Evolutionary conservation across 2,888 invertebrate species (phyloP).

Genomic region (Agriopis marginaria): DNA sequence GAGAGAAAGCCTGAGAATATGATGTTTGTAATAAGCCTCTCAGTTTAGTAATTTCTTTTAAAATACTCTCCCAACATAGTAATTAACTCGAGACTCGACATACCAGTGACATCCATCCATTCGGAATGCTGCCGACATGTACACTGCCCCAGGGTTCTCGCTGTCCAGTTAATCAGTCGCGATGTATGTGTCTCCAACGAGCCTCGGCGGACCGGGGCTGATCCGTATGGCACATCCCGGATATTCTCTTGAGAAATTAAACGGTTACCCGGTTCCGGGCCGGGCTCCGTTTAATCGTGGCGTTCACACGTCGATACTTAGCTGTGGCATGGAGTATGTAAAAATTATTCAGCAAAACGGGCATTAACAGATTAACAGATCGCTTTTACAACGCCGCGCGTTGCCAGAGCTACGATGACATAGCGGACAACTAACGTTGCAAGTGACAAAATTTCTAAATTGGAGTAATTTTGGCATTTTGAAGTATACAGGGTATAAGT

Average conservation of each 20-base stretch:
- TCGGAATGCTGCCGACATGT: conserved; percentile 7
- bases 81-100: background rate
- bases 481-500: no score
- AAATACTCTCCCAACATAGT: background rate
- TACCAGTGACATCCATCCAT: background rate
- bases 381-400: no score
- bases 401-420: no score
- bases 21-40: no score
- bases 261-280: conserved; percentile 14
- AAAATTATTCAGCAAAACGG: background rate
- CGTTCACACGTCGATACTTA: conserved; percentile 13
- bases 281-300: conserved; percentile 12
- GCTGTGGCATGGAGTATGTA: background rate
- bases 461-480: no score
- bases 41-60: background rate
- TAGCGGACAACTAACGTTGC: no score
- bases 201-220: conserved; percentile 32
- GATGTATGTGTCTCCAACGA: conserved; percentile 31
- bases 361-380: no score
- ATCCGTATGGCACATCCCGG: conserved; percentile 24
- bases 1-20: no score
- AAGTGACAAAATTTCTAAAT: no score
- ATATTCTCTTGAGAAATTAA: conserved; percentile 37
- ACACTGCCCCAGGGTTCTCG: conserved; percentile 18
- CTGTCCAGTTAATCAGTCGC: conserved; percentile 41